Base-by-base conservation (phyloP, 92 coral and sea anemone genomes). In the Ricordea florida region DNA sequence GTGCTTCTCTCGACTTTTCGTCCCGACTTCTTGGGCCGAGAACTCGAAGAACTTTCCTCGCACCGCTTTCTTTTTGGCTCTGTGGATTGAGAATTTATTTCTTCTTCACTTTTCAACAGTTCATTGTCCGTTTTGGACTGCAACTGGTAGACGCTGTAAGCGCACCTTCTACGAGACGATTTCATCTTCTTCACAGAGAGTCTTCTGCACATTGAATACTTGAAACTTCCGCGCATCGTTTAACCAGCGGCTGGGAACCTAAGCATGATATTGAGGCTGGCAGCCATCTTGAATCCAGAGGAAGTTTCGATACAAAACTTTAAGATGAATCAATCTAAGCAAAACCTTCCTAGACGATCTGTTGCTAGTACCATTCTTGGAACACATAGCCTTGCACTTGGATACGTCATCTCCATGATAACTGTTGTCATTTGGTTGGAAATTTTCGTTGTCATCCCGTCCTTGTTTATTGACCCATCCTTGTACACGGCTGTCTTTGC, bases 111-210 rank as follows among this genome's bases (percentile, higher is more conserved):
- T 40, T 30, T 49, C 5, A 32, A 60, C 13, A 52, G 15, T 21
- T 72, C 79, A 42, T 43, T 48, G 25, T 68, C 83, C 36, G 18
- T 58, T 46, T 23, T 23, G 23, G 9, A 45, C 33, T 73, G 80
- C 35, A 59, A 43, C 27, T 46, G 88, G 40, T 87, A 91, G 21
- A 91, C 88, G 50, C 85, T 67, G 60, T 73, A 91, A 38, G 97
- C 97, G 11, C 93, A 91, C 80, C 87, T 85, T 56, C 91, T 62
- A 52, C 23, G 30, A 37, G 20, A 10, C 6, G 67, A 27, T 34
- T 78, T 52, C 88, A 82, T 82, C 59, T 35, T 36, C 5, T 28
- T n/a, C n/a, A n/a, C n/a, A n/a, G n/a, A n/a, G n/a, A n/a, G n/a
- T n/a, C n/a, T n/a, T n/a, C n/a, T n/a, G n/a, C n/a, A n/a, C n/a